Percentiles rank a stretch among this genome's conserved stretches.
These are phyloP conservation scores for Lophotriccus pileatus DNA, from an alignment of 2,797 vertebrate genomes.

Conservation along the genomic window DNA sequence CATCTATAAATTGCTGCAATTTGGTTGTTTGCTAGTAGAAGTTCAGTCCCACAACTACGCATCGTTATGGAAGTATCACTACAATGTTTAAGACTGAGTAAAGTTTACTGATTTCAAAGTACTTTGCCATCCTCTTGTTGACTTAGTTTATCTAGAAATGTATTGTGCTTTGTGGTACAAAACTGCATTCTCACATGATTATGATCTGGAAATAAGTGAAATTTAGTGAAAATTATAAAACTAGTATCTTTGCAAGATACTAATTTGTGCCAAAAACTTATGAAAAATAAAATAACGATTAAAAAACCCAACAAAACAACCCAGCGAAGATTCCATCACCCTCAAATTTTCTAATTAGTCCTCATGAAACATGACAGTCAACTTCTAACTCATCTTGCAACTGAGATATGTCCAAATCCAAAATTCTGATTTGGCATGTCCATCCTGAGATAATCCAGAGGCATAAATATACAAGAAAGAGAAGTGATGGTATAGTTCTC, in stretches of 20 bases:
- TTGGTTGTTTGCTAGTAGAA: not conserved
- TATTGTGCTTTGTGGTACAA: not conserved
- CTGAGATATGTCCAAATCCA: not conserved
- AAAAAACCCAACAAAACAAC: accelerated
- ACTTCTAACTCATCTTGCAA: not conserved
- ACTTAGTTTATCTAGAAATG: not conserved
- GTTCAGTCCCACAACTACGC: not conserved
- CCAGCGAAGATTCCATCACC: not conserved
- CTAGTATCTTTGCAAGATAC: not conserved
- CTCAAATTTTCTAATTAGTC: not conserved
- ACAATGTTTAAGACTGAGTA: not conserved
- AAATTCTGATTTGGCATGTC: not conserved
- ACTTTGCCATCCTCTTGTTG: not conserved
- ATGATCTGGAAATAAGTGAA: not conserved
- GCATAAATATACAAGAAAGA: not conserved
- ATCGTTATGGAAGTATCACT: not conserved
- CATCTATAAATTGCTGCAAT: not conserved
- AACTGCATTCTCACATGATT: not conserved
- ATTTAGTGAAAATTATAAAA: not conserved
- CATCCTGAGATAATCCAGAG: not conserved
- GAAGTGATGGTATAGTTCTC: not conserved
- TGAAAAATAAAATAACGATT: not conserved
- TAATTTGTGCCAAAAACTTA: not conserved
- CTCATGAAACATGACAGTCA: not conserved
- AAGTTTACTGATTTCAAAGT: not conserved